Evolutionary conservation across 2,113 vertebrate species (phyloP).

Genomic region (Hippolais icterina): DNA sequence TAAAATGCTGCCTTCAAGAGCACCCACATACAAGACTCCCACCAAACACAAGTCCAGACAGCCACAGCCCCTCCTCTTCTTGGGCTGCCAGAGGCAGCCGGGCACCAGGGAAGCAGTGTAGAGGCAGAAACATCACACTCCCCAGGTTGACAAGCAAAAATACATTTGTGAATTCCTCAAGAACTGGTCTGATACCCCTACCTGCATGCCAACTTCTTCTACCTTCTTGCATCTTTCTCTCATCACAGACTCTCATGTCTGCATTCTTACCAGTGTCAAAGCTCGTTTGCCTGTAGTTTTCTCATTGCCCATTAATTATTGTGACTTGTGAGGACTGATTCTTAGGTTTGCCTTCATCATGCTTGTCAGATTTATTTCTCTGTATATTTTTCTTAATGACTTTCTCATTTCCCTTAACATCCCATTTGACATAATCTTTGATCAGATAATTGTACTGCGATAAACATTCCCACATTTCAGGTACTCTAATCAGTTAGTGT

Average conservation of each 20-base stretch:
- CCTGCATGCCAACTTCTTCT: rapidly evolving
- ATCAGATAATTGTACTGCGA: background rate
- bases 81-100: background rate
- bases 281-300: background rate
- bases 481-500: background rate
- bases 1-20: background rate
- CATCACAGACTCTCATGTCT: background rate
- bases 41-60: background rate
- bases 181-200: rapidly evolving
- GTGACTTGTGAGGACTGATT: background rate
- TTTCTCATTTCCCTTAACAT: background rate
- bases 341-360: background rate
- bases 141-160: background rate
- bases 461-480: background rate
- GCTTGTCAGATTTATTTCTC: background rate
- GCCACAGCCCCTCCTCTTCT: no score
- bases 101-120: background rate
- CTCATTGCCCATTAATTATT: background rate
- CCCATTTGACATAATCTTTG: background rate
- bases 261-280: background rate
- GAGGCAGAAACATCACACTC: background rate
- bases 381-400: background rate
- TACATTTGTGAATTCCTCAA: rapidly evolving
- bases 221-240: rapidly evolving
- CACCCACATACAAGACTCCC: background rate